phyloP scores from a whole-genome alignment of 2,113 vertebrate genomes.

The Gymnobelideus leadbeateri region DNA sequence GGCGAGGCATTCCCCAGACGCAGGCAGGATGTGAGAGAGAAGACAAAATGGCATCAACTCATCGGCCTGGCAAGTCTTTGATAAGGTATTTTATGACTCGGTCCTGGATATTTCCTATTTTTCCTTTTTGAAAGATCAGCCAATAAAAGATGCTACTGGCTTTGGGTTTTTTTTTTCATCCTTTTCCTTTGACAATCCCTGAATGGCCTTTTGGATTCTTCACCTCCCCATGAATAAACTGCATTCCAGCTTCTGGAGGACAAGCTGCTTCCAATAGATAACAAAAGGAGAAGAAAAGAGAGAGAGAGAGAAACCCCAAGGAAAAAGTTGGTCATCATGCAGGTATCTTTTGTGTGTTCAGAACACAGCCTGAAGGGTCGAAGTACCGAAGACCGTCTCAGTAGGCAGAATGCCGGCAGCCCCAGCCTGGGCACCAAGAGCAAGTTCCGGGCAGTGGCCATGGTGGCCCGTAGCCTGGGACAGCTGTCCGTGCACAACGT shows the following conservation, averaged over 20 bases:
- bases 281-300: background rate
- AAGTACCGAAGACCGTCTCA: slow-evolving; percentile 92
- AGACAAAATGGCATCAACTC: background rate
- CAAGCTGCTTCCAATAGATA: background rate
- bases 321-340: slow-evolving; percentile 84
- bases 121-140: background rate
- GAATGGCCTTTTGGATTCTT: background rate
- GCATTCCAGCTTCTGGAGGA: background rate
- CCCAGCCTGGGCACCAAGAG: slow-evolving; percentile 91
- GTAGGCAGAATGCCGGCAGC: slow-evolving; percentile 92
- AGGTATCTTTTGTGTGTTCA: slow-evolving; percentile 96
- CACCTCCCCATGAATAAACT: background rate
- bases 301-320: background rate
- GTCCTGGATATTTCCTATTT: slow-evolving; percentile 34
- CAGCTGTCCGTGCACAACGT: slow-evolving; percentile 93
- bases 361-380: slow-evolving; percentile 94
- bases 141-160: background rate
- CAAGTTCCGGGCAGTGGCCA: slow-evolving; percentile 95
- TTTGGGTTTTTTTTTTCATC: background rate
- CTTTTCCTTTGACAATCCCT: background rate
- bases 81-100: background rate
- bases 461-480: slow-evolving; percentile 96
- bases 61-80: background rate
- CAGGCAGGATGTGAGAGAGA: background rate
- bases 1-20: background rate